These are phyloP conservation scores for Melanotaenia trifasciata DNA, from an alignment of 2,797 vertebrate species.

Conservation along the genomic window DNA sequence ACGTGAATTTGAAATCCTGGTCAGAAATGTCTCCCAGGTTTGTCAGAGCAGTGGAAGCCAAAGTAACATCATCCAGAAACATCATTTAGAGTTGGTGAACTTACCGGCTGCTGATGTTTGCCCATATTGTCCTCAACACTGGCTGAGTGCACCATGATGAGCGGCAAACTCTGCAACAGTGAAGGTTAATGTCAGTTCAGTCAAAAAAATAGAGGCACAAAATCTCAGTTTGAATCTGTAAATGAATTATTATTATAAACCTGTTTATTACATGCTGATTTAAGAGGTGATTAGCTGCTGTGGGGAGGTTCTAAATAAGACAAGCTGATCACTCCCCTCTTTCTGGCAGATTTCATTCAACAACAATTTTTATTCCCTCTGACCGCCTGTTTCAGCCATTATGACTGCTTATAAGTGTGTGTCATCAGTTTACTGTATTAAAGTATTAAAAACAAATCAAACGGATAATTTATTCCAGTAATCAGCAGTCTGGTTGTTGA, in stretches of 20 bases:
- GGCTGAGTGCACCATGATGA: constrained; percentile 78
- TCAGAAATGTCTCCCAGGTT: not conserved
- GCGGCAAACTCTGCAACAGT: constrained; percentile 61
- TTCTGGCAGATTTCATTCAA: constrained; percentile 1
- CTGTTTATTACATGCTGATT: constrained; percentile 17
- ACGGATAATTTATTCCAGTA: not conserved
- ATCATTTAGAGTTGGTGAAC: constrained; percentile 17
- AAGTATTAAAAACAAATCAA: constrained; percentile 1
- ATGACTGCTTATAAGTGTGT: not conserved
- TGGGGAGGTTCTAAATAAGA: not conserved
- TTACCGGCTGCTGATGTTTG: constrained; percentile 59
- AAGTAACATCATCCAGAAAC: not conserved
- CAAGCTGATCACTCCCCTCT: constrained; percentile 1
- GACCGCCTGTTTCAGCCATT: constrained; percentile 7
- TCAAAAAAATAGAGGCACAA: not conserved
- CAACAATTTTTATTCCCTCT: constrained; percentile 12
- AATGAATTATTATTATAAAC: constrained; percentile 17
- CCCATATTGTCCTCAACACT: constrained; percentile 70
- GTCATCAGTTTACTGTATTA: constrained; percentile 4
- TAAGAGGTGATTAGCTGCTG: constrained; percentile 30
- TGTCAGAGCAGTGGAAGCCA: not conserved
- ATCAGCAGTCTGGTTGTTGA: constrained; percentile 34
- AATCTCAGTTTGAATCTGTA: constrained; percentile 8
- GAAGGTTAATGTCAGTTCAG: not conserved
- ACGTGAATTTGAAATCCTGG: not conserved